phyloP scores from a whole-genome alignment of 1,140 invertebrate genomes.

The Pachypeltis micranthus region DNA sequence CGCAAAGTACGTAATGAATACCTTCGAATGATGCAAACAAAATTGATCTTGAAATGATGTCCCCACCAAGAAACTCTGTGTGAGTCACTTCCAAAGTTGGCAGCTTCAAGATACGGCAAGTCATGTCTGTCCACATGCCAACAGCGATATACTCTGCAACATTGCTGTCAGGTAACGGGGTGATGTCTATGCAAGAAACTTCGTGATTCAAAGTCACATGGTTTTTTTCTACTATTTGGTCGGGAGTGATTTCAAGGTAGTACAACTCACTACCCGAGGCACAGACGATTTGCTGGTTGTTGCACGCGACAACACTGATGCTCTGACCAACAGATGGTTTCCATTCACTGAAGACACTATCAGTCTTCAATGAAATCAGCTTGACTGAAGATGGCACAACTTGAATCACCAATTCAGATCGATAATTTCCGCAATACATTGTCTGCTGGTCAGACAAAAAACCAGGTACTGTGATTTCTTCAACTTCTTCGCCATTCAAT shows the following conservation, averaged over 20 bases:
- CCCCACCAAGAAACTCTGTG: slow-evolving; percentile 79
- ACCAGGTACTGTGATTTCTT: slow-evolving; percentile 85
- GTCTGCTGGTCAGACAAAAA: slow-evolving; percentile 86
- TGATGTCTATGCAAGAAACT: slow-evolving; percentile 92
- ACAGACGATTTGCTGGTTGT: slow-evolving; percentile 68
- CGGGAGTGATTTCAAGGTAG: slow-evolving; percentile 69
- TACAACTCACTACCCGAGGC: slow-evolving; percentile 80
- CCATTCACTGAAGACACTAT: slow-evolving; percentile 56
- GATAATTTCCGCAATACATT: slow-evolving; percentile 84
- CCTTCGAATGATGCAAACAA: slow-evolving; percentile 89
- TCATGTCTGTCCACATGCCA: slow-evolving; percentile 96
- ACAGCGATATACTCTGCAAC: slow-evolving; percentile 70
- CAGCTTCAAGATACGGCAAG: slow-evolving; percentile 68
- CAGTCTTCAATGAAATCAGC: slow-evolving; percentile 51
- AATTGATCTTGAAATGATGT: slow-evolving; percentile 92
- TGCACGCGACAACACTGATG: slow-evolving; percentile 82
- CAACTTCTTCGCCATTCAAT: slow-evolving; percentile 45
- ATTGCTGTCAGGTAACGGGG: slow-evolving; percentile 47
- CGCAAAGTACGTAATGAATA: slow-evolving; percentile 70
- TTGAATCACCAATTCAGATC: slow-evolving; percentile 67
- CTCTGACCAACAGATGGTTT: slow-evolving; percentile 55
- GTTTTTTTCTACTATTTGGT: slow-evolving; percentile 50
- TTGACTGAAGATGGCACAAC: slow-evolving; percentile 63
- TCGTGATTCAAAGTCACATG: slow-evolving; percentile 73
- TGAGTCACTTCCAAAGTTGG: slow-evolving; percentile 66